Percentiles rank a stretch among this genome's conserved stretches.
phyloP scores from a whole-genome alignment of 2,113 vertebrate species.

The Cranoglanis bouderius region DNA sequence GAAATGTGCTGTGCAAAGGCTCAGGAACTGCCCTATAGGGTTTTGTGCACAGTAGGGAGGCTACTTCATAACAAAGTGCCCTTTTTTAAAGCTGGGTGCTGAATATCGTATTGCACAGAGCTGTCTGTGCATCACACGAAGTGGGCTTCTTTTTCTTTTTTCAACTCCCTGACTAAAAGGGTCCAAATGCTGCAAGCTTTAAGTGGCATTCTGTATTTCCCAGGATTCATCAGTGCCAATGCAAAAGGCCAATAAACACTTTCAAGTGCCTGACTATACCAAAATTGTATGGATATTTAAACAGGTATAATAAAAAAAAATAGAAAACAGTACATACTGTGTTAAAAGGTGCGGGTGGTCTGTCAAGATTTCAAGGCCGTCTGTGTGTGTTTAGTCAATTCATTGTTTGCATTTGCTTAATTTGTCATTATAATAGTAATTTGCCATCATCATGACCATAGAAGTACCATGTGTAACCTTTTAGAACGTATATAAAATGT shows the following conservation, averaged over 20 bases:
- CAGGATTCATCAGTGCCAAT: conserved; percentile 63
- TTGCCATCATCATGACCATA: not conserved
- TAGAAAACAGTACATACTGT: not conserved
- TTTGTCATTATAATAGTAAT: not conserved
- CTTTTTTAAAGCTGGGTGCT: not conserved
- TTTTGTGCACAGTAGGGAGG: not conserved
- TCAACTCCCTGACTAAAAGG: not conserved
- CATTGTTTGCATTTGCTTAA: not conserved
- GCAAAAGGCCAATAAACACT: conserved; percentile 57
- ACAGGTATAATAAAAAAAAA: conserved; percentile 34
- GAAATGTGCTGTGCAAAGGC: not conserved
- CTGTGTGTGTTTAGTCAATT: not conserved
- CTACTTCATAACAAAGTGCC: not conserved
- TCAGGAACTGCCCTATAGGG: conserved; percentile 9
- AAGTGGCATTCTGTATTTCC: conserved; percentile 45
- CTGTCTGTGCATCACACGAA: not conserved
- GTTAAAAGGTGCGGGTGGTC: not conserved
- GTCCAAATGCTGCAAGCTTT: conserved; percentile 55
- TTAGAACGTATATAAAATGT: not conserved
- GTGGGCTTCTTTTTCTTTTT: not conserved
- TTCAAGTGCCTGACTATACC: conserved; percentile 77
- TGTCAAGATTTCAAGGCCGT: not conserved
- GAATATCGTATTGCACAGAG: conserved; percentile 4
- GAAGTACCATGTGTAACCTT: not conserved
- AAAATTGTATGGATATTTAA: conserved; percentile 65